Conservation (phyloP, 2,888 invertebrate genomes). For the Aporophyla lueneburgensis region DNA sequence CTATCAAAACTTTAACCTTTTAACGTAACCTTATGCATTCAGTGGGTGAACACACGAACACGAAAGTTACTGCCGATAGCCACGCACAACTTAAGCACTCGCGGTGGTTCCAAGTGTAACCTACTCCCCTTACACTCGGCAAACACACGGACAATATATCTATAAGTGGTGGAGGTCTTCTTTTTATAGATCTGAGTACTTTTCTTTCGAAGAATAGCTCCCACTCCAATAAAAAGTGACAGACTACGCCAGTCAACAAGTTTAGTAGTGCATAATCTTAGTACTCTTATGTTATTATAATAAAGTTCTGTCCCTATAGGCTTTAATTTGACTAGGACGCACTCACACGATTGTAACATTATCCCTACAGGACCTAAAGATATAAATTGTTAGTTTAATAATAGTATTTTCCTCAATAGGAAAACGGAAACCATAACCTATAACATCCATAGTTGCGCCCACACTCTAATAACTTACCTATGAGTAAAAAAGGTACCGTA, state of each 20-base stretch:
- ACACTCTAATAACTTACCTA: not conserved
- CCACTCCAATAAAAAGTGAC: not conserved
- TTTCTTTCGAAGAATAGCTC: slow-evolving; percentile 21
- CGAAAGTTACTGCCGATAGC: slow-evolving; percentile 65
- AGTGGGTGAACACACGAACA: slow-evolving; percentile 65
- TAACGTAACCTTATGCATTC: slow-evolving; percentile 67
- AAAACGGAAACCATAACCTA: not conserved
- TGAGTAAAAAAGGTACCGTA: not conserved
- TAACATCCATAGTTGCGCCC: not conserved
- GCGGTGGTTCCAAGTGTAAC: slow-evolving; percentile 60
- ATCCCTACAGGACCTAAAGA: no score
- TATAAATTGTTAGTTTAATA: not conserved
- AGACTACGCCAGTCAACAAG: slow-evolving; percentile 11
- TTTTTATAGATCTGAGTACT: slow-evolving; percentile 35
- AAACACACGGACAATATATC: slow-evolving; percentile 40
- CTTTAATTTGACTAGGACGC: not conserved
- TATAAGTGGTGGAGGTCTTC: slow-evolving; percentile 22
- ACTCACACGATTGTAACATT: not conserved
- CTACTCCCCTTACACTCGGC: slow-evolving; percentile 49
- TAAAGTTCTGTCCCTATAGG: not conserved
- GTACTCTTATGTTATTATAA: not conserved
- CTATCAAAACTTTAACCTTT: slow-evolving; percentile 67
- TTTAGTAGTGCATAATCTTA: not conserved
- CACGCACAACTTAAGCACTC: slow-evolving; percentile 66
- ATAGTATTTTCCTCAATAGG: not conserved